Base-by-base conservation (phyloP, 2,888 invertebrate species). In the Drosophila macrothrix region DNA sequence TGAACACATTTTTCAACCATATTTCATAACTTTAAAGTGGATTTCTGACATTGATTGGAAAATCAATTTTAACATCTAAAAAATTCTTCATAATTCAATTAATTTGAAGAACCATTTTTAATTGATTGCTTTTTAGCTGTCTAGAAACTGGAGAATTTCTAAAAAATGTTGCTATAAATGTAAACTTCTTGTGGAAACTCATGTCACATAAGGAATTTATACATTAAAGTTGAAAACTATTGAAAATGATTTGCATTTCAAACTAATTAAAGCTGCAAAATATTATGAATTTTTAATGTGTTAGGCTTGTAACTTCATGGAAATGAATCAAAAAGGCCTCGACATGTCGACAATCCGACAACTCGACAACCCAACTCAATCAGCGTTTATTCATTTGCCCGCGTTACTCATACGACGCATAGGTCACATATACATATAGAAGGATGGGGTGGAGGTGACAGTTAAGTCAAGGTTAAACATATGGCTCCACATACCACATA, bases 331-430 rank as follows among this genome's bases (percentile, higher is more conserved):
- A 71, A 67, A 59, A 59, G 52, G 19, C 7, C 25, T 14, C 58
- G 67, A 64, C 67, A 54, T 62, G 60, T 39, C n/a, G 55, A 56
- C 37, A 55, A 29, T 12, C 3, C 12, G 50, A 19, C 28, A 49
- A 41, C 41, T 41, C 19, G n/a, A 54, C 55, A 56, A 61, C 68
- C 67, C 64, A 72, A 59, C 80, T 71, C 82, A 86, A 87, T 84
- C 82, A 80, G 41, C 68, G 69, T 72, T 83, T 55, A 77, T 80
- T 78, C 68, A 66, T 78, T 73, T 81, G 61, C 35, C 29, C 52
- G 63, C 61, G 71, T 86, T 73, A 63, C 77, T 35, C 72, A 88
- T 83, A 72, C 80, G 71, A 69, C 60, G 22, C 41, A 66, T 78
- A 28, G 56, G 52, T 29, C 52, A 12, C n/a, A 37, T 1, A 28